phyloP scores from a whole-genome alignment of 2,797 vertebrate genomes.

The Botia almorhae region DNA sequence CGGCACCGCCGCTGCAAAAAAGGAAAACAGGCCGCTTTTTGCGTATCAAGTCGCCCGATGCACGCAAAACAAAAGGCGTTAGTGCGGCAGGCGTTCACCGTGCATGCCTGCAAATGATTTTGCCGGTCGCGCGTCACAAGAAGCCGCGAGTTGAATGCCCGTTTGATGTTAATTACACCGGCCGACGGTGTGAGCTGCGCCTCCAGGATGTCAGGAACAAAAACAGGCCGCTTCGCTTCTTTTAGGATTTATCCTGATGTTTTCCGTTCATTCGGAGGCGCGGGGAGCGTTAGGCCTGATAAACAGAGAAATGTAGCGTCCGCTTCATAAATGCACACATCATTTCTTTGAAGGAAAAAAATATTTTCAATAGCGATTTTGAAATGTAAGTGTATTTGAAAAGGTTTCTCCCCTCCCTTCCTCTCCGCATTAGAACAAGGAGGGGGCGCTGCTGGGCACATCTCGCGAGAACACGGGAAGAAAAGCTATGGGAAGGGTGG shows the following conservation, averaged over 20 bases:
- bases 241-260: constrained; percentile 50
- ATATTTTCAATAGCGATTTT: constrained; percentile 48
- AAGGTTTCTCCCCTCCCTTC: constrained; percentile 73
- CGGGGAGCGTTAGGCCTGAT: constrained; percentile 49
- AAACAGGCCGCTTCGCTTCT: constrained; percentile 76
- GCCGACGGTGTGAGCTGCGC: constrained; percentile 63
- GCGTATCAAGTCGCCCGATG: constrained; percentile 34
- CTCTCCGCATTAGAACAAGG: constrained; percentile 68
- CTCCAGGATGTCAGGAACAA: constrained; percentile 70
- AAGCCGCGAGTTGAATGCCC: constrained; percentile 18
- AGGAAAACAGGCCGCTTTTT: constrained; percentile 75
- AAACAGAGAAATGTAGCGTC: constrained; percentile 13
- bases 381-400: constrained; percentile 71
- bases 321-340: constrained; percentile 29
- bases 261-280: constrained; percentile 52
- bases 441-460: constrained; percentile 73
- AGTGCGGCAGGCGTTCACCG: background rate
- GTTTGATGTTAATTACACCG: constrained; percentile 50
- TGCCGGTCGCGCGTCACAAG: too few species aligned
- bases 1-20: constrained; percentile 66
- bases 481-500: background rate
- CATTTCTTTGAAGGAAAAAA: constrained; percentile 24
- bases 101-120: too few species aligned
- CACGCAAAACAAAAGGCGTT: constrained; percentile 34
- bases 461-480: constrained; percentile 74